phyloP scores from a whole-genome alignment of 2,888 invertebrate genomes.

The Agrotis ipsilon region DNA sequence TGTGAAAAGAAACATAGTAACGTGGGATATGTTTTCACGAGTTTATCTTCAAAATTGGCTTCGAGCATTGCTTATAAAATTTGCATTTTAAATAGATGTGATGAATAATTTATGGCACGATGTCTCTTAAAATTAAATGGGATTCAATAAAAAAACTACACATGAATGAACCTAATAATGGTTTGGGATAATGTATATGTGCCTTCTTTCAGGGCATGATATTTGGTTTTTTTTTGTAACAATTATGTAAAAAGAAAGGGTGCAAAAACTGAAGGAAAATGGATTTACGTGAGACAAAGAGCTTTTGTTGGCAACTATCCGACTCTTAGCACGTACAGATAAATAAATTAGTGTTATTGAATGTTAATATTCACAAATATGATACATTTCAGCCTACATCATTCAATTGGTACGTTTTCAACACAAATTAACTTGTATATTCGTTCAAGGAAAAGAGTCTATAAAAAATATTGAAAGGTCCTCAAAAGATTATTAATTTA shows the following conservation, averaged over 20 bases:
- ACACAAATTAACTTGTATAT: background rate
- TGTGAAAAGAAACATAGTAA: constrained; percentile 78
- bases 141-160: constrained; percentile 43
- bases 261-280: constrained; percentile 61
- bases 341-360: constrained; percentile 65
- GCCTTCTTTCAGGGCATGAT: constrained; percentile 1
- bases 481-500: constrained; percentile 35
- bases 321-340: constrained; percentile 47
- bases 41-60: constrained; percentile 74
- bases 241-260: constrained; percentile 60
- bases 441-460: background rate
- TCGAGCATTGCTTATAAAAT: constrained; percentile 66
- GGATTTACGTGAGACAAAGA: constrained; percentile 68
- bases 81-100: constrained; percentile 56
- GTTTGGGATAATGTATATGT: background rate
- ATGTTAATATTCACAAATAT: constrained; percentile 60
- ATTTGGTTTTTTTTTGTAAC: constrained; percentile 38
- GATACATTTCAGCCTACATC: constrained; percentile 4
- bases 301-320: constrained; percentile 63
- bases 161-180: background rate
- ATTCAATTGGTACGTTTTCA: background rate
- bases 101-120: constrained; percentile 52
- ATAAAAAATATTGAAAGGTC: background rate
- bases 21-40: constrained; percentile 71
- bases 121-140: constrained; percentile 38